Base-by-base conservation (phyloP, 2,113 vertebrate species). In the Argyrosomus japonicus region DNA sequence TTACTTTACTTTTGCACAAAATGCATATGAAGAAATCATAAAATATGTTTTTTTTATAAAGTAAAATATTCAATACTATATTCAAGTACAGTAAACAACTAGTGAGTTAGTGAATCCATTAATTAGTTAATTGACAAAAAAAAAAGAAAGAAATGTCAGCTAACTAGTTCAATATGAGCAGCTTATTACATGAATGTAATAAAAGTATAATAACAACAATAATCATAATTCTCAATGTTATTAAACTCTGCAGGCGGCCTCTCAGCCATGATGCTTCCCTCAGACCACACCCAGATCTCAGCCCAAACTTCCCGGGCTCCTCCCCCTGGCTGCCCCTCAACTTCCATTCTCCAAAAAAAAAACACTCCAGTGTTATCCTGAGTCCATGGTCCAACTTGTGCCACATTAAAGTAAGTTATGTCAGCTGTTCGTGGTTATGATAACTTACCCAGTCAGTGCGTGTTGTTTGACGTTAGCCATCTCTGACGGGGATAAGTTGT, bases 391-490 rank as follows among this genome's bases (percentile, higher is more conserved):
- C 17, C 3, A 83, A 80, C 67, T 86, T 86, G 68, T 69, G 58
- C 75, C 40, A 23, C 21, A 6, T 13, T 10, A 40, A 82, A 85
- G 92, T 94, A 91, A 92, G 92, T 91, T 11, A 2, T 48, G 15
- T 63, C n/a, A 56, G 45, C 13, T 36, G 2, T 48, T 21, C 12
- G 2, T 21, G 7, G 1, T 6, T 12, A 43, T 0, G 1, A 50
- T 2, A 36, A 18, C 21, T 25, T 0, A 5, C 3, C 27, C 6
- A 2, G 1, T 25, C 19, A 3, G 0, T 25, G 18, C 32, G 2
- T n/a, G 5, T 3, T 0, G 12, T 57, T 53, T 27, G 12, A 15
- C 13, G 0, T 32, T 23, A 13, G 2, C 7, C 13, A 0, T 60
- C 43, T 23, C 5, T 65, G 11, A 15, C 2, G 1, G 3, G n/a